A percentile compares a stretch with the other conserved stretches of the same genome.
phyloP scores from a whole-genome alignment of 2,797 vertebrate species.

The Acipenser transmontanus region DNA sequence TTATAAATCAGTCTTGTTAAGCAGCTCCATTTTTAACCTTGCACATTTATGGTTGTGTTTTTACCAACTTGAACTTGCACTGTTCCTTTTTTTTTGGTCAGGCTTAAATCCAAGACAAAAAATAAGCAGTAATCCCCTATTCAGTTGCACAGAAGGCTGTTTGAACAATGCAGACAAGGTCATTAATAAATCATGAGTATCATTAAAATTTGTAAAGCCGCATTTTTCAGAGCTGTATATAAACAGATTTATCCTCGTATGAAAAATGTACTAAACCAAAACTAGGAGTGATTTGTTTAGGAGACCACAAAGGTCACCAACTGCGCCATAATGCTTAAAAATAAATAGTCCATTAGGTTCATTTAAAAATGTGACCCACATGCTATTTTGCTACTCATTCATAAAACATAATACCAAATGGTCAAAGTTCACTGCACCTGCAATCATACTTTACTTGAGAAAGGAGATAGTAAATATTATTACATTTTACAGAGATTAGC shows the following conservation, averaged over 20 bases:
- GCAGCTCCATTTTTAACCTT: no score
- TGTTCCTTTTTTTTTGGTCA: background rate
- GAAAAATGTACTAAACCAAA: background rate
- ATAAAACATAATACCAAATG: background rate
- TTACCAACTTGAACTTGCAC: background rate
- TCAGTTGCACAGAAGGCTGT: background rate
- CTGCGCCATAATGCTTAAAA: background rate
- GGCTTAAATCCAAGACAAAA: background rate
- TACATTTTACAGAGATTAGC: background rate
- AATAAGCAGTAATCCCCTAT: background rate
- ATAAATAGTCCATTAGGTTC: background rate
- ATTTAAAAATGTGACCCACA: background rate
- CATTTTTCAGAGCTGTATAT: background rate
- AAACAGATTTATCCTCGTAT: background rate
- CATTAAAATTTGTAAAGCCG: background rate
- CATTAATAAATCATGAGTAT: conserved; percentile 4
- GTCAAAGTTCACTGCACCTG: background rate
- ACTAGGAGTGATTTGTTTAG: background rate
- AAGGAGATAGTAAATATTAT: background rate
- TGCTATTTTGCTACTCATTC: background rate
- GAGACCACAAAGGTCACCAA: background rate
- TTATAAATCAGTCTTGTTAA: no score
- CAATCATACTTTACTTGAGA: background rate
- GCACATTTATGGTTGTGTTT: background rate
- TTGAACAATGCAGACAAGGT: background rate